phyloP scores from a whole-genome alignment of 1,140 invertebrate species.

The Apis cerana region DNA sequence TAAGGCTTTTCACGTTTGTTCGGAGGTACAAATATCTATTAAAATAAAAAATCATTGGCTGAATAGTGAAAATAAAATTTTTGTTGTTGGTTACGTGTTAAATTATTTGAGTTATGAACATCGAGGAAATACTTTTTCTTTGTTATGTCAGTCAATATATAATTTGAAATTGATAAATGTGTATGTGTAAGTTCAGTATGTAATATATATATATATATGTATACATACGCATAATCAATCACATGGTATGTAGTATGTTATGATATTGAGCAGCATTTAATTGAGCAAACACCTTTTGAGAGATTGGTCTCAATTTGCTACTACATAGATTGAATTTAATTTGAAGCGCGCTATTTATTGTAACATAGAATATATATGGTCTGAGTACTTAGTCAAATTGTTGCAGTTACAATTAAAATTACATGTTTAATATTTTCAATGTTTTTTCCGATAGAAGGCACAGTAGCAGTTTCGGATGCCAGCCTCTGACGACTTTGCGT shows the following conservation, averaged over 20 bases:
- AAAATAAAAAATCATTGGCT: constrained; percentile 35
- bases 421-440: constrained; percentile 52
- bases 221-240: constrained; percentile 16
- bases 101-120: background rate
- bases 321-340: background rate
- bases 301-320: background rate
- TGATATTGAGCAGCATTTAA: background rate
- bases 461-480: constrained; percentile 78
- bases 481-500: constrained; percentile 75
- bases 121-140: background rate
- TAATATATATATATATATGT: background rate
- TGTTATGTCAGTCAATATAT: constrained; percentile 22
- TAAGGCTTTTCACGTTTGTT: constrained; percentile 19
- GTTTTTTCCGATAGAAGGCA: constrained; percentile 74
- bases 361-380: constrained; percentile 2
- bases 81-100: constrained; percentile 6
- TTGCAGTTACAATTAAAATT: constrained; percentile 11
- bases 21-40: constrained; percentile 8
- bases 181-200: background rate
- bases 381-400: constrained; percentile 22
- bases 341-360: background rate
- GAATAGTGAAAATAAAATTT: constrained; percentile 6
- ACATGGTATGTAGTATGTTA: constrained; percentile 10
- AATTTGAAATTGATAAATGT: background rate
- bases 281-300: background rate